phyloP scores from a whole-genome alignment of 2,113 vertebrate species.

The Sceloporus undulatus region DNA sequence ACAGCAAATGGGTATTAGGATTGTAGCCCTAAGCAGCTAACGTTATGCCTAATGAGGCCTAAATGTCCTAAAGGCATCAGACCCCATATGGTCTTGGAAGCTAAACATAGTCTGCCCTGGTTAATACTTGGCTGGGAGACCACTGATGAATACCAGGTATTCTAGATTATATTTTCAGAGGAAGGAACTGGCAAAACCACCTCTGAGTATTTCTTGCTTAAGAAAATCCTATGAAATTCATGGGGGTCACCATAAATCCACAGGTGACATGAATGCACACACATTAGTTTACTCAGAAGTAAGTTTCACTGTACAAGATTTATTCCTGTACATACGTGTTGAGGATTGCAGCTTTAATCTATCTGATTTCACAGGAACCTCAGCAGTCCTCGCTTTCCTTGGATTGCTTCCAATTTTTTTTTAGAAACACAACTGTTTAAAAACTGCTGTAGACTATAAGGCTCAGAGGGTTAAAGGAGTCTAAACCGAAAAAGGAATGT shows the following conservation, averaged over 20 bases:
- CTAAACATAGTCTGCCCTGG: no score
- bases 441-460: background rate
- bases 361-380: background rate
- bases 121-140: no score
- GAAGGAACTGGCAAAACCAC: no score
- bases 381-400: background rate
- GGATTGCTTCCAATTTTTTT: background rate
- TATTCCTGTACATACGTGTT: background rate
- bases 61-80: no score
- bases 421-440: background rate
- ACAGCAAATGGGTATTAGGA: background rate
- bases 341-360: background rate
- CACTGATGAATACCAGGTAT: no score
- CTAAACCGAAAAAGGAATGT: background rate
- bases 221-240: no score
- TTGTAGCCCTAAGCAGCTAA: background rate
- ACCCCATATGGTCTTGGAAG: no score
- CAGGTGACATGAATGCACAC: no score
- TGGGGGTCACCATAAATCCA: no score
- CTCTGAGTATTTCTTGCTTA: no score
- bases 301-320: background rate
- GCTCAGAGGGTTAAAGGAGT: slow-evolving; percentile 7
- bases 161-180: no score
- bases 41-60: background rate
- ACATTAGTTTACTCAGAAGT: background rate